A percentile compares a stretch with the other conserved stretches of the same genome.
Evolutionary conservation across 1,140 invertebrate species (phyloP).

Genomic region (Trinorchestia longiramus): DNA sequence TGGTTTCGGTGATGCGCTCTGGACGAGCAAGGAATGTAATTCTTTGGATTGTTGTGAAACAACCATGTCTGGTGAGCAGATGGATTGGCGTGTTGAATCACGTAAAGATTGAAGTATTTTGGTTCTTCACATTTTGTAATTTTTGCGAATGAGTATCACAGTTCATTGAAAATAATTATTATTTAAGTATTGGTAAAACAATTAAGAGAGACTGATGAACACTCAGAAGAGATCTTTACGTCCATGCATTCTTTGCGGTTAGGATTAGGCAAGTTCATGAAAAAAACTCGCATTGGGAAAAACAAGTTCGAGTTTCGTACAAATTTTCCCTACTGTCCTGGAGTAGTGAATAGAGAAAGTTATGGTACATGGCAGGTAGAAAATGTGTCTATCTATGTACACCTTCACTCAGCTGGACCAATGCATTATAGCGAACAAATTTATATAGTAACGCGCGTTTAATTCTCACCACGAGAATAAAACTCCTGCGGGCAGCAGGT

Average conservation of each 20-base stretch:
- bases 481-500: too few relatives aligned
- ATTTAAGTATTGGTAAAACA: background rate
- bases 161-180: background rate
- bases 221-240: background rate
- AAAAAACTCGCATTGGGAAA: background rate
- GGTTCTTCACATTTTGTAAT: background rate
- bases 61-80: background rate
- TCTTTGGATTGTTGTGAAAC: background rate
- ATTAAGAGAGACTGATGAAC: background rate
- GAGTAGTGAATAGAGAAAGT: background rate
- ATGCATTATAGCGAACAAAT: background rate
- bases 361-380: background rate
- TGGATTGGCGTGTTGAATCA: background rate
- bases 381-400: background rate
- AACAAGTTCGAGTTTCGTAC: too few relatives aligned
- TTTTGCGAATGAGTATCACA: background rate
- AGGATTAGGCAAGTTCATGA: too few relatives aligned
- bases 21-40: background rate
- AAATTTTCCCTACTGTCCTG: background rate
- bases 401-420: background rate
- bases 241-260: background rate
- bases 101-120: background rate
- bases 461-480: too few relatives aligned
- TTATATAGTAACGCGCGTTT: too few relatives aligned
- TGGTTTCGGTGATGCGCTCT: background rate